Conservation (phyloP, 2,797 vertebrate genomes). For the Clamator glandarius region DNA sequence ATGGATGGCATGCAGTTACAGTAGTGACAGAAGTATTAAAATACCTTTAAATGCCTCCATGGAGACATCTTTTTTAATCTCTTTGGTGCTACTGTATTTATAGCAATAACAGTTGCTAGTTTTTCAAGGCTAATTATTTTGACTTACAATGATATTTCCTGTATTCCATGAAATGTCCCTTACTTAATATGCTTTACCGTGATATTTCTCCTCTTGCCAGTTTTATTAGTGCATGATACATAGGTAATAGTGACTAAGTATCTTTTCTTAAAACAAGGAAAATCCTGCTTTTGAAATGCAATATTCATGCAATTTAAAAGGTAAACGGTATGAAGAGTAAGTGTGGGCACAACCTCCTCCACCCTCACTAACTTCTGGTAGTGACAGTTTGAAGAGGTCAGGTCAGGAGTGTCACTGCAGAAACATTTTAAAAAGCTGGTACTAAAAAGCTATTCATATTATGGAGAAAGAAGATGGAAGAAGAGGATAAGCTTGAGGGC, state of each 20-base stretch:
- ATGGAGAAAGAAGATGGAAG: not conserved
- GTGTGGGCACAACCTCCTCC: not conserved
- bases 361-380: not conserved
- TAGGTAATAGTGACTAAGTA: not conserved
- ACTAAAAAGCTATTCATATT: not conserved
- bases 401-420: not conserved
- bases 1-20: not conserved
- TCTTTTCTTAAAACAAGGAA: not conserved
- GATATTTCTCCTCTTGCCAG: not conserved
- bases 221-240: not conserved
- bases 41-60: not conserved
- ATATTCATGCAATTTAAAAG: not conserved
- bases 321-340: not conserved
- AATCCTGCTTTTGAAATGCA: not conserved
- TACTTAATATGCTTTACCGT: not conserved
- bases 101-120: not conserved
- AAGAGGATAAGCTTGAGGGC: no score
- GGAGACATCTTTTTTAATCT: constrained; percentile 3
- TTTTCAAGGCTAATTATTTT: constrained; percentile 37
- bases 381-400: not conserved
- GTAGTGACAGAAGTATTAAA: constrained; percentile 10
- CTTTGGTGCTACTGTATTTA: constrained; percentile 1
- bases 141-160: not conserved
- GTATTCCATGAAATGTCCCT: not conserved
- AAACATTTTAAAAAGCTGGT: not conserved